A percentile compares a stretch with the other conserved stretches of the same genome.
phyloP scores from a whole-genome alignment of 2,888 invertebrate species.

The Eurois occulta region DNA sequence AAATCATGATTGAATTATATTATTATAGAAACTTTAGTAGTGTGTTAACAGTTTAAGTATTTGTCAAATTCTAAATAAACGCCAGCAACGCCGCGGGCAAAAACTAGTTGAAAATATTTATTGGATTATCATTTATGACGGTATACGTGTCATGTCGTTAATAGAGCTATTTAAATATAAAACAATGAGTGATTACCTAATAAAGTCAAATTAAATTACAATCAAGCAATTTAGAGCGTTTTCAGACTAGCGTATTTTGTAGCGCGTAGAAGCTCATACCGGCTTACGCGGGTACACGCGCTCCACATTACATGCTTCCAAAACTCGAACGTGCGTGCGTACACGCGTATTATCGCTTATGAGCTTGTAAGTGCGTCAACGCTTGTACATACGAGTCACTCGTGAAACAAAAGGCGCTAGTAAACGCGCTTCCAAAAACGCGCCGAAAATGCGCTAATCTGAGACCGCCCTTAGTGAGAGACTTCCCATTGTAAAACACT shows the following conservation, averaged over 20 bases:
- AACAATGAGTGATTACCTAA: not conserved
- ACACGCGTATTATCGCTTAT: not conserved
- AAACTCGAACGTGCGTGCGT: not conserved
- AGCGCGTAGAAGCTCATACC: not conserved
- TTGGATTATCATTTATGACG: too few relatives aligned
- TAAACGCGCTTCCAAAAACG: not conserved
- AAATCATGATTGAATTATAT: too few relatives aligned
- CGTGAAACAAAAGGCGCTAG: not conserved
- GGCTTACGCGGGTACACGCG: not conserved
- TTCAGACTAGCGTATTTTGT: not conserved
- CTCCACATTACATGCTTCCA: too few relatives aligned
- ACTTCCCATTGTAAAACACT: conserved; percentile 36
- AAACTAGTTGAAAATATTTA: too few relatives aligned
- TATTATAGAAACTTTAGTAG: too few relatives aligned
- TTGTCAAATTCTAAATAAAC: too few relatives aligned
- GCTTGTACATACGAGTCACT: not conserved
- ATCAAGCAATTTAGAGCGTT: conserved; percentile 22
- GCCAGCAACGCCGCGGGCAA: too few relatives aligned
- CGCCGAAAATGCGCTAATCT: not conserved
- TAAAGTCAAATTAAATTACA: conserved; percentile 21
- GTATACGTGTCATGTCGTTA: too few relatives aligned
- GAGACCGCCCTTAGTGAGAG: not conserved
- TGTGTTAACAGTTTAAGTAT: too few relatives aligned
- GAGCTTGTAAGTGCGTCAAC: not conserved
- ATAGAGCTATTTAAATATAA: not conserved